Evolutionary conservation across 2,113 vertebrate genomes (phyloP).

Genomic region (Tautogolabrus adspersus): DNA sequence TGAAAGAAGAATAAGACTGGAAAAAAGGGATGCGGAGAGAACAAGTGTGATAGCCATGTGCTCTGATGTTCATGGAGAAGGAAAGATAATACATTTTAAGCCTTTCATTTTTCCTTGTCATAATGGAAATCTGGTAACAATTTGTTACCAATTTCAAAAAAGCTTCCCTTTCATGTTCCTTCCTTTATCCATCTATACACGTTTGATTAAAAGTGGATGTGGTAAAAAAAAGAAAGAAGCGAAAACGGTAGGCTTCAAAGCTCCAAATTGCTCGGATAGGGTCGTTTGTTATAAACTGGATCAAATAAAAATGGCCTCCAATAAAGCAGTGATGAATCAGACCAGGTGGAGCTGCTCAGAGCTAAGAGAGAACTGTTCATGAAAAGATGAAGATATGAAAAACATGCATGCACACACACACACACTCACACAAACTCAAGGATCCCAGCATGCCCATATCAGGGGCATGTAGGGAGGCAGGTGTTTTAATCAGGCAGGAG

Average conservation of each 20-base stretch:
- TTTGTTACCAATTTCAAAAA: constrained; percentile 62
- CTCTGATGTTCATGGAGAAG: constrained; percentile 23
- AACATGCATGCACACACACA: background rate
- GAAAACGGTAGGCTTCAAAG: constrained; percentile 51
- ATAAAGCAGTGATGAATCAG: constrained; percentile 38
- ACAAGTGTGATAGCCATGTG: constrained; percentile 20
- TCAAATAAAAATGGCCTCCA: constrained; percentile 59
- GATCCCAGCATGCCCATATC: constrained; percentile 25
- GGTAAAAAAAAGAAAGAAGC: constrained; percentile 20
- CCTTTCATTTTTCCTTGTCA: constrained; percentile 50
- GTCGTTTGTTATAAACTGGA: constrained; percentile 42
- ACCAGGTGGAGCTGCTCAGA: constrained; percentile 50
- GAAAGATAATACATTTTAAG: constrained; percentile 15
- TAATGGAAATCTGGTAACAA: constrained; percentile 59
- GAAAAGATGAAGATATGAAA: constrained; percentile 45
- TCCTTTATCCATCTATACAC: constrained; percentile 35
- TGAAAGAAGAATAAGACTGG: background rate
- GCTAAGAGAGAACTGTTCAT: background rate
- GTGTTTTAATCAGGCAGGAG: constrained; percentile 61
- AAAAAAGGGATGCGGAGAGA: constrained; percentile 10
- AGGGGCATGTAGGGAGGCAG: constrained; percentile 19
- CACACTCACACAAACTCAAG: constrained; percentile 7
- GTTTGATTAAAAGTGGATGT: constrained; percentile 52
- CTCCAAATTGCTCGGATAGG: constrained; percentile 19
- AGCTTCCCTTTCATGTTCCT: constrained; percentile 45